Evolutionary conservation across 2,888 invertebrate genomes (phyloP), one percentile per base, ranked within the genome.

Genomic region (Leistus spinibarbis): DNA sequence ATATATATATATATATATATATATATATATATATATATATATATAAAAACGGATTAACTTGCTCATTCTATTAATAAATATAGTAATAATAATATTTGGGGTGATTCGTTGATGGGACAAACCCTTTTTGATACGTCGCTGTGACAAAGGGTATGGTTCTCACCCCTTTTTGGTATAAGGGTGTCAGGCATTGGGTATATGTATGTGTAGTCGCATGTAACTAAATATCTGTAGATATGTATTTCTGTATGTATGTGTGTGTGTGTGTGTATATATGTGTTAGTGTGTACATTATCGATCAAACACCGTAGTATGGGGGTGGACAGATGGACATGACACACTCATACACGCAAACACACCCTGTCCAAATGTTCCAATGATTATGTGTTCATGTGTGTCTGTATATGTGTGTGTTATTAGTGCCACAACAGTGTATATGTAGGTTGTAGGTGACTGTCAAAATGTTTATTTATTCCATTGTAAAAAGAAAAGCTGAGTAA

Each of bases 231-330:
- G 19, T 16, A 19, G 20, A 60, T 60, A 22, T 60, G 60, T 60
- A 22, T 19, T 19, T 60, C 10, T 60, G 19, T 60, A 3, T 54
- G 54, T 54, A 7, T 17, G 62, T 62, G 3, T 20, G 22, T 63
- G 63, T 63, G 13, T 63, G 63, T 63, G n/a, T 3, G 63, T 63
- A 22, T 1, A 2, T 63, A 22, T 20, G 82, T 82, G 81, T 81
- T 81, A 82, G 81, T 81, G 83, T 83, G 83, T 82, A 82, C 83
- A 83, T 82, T 82, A 83, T 83, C 83, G 85, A 85, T 86, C 87
- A 84, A 84, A 83, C 83, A 82, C 82, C 82, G 82, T 81, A 82
- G 83, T 82, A 81, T 81, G 81, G 81, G 80, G 80, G 82, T 81
- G 82, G 82, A 81, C 64, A 54, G 27, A 65, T 16, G 13, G 7